phyloP scores from a whole-genome alignment of 2,797 vertebrate species.

The Okamejei kenojei region DNA sequence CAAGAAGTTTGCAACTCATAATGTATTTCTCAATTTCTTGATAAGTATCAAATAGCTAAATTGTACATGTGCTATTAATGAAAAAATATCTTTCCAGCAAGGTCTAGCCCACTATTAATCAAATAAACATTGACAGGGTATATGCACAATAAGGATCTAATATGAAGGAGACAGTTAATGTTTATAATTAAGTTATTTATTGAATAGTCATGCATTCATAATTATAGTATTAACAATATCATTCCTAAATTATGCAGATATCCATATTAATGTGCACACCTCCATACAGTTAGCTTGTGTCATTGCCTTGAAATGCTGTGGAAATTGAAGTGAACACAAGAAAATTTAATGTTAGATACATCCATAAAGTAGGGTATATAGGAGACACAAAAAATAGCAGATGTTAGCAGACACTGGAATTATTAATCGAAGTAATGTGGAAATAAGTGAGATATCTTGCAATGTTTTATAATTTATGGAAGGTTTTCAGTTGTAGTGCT shows the following conservation, averaged over 20 bases:
- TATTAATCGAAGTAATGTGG: background rate
- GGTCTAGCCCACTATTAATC: background rate
- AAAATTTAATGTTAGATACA: background rate
- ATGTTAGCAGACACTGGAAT: no score
- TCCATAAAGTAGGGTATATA: background rate
- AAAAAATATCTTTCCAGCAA: background rate
- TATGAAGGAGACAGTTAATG: background rate
- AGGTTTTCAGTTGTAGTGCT: background rate
- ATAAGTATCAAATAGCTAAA: background rate
- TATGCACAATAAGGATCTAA: background rate
- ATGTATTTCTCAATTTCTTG: background rate
- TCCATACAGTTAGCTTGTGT: background rate
- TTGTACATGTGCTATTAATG: background rate
- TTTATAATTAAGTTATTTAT: background rate
- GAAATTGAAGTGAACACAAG: background rate
- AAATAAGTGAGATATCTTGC: background rate
- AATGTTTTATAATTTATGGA: background rate
- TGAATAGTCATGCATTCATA: background rate
- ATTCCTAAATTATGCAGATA: background rate
- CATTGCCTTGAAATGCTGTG: background rate
- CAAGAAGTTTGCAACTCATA: background rate
- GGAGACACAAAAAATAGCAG: background rate
- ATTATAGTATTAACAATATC: background rate
- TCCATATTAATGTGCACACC: background rate
- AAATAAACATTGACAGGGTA: background rate